These are phyloP conservation scores for Siniperca obscura DNA, from an alignment of 2,797 vertebrate species.

Conservation along the genomic window DNA sequence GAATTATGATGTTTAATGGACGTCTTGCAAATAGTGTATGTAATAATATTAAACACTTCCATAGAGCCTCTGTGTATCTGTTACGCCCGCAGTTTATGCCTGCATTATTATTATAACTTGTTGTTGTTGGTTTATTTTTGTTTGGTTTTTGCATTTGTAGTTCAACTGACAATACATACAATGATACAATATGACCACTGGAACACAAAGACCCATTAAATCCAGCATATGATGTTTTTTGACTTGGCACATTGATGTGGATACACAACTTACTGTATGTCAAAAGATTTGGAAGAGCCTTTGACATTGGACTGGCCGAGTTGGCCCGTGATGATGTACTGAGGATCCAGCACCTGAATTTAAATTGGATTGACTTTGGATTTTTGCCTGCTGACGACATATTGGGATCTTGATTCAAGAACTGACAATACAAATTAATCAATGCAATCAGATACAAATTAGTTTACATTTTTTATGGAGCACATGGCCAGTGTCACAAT, in stretches of 20 bases:
- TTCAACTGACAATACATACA: background rate
- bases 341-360: background rate
- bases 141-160: background rate
- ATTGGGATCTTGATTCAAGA: background rate
- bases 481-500: background rate
- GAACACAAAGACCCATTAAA: background rate
- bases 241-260: background rate
- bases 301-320: background rate
- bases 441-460: background rate
- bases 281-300: background rate
- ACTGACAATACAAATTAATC: background rate
- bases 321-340: background rate
- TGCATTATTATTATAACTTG: background rate
- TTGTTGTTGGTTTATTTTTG: background rate
- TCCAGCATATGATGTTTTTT: background rate
- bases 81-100: background rate
- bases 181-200: background rate
- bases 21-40: background rate
- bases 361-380: background rate
- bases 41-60: background rate
- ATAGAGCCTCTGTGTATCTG: background rate
- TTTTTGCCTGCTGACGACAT: background rate
- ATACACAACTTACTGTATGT: background rate
- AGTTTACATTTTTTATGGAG: background rate
- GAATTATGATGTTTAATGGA: background rate